Percentiles rank a stretch among this genome's conserved stretches.
Conservation (phyloP, 2,888 invertebrate species). For the Ceraclea dissimilis region DNA sequence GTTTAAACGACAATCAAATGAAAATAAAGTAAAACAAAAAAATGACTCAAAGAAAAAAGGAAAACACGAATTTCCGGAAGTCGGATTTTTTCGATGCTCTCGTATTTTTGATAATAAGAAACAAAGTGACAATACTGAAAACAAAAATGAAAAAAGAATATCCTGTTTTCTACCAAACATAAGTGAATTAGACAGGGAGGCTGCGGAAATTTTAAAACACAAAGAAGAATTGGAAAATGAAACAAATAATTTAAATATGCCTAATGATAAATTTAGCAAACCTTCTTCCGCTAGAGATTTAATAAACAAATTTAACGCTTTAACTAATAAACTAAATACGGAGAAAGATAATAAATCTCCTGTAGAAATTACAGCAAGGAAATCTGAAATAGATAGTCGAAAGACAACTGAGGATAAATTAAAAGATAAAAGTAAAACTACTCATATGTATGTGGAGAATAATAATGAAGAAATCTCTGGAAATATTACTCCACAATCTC, state of each 20-base stretch:
- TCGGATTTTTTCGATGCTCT: slow-evolving; percentile 46
- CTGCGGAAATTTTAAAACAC: slow-evolving; percentile 61
- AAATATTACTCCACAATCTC: neutral
- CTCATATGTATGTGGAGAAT: neutral
- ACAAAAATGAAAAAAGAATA: slow-evolving; percentile 47
- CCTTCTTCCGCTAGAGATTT: slow-evolving; percentile 24
- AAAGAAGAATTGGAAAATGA: slow-evolving; percentile 35
- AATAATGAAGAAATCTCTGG: neutral
- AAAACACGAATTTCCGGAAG: slow-evolving; percentile 41
- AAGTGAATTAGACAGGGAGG: slow-evolving; percentile 72
- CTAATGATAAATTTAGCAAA: slow-evolving; percentile 7
- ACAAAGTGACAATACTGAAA: slow-evolving; percentile 25
- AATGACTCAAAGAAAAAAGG: slow-evolving; percentile 35
- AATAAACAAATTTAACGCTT: slow-evolving; percentile 25
- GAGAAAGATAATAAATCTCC: slow-evolving; percentile 6
- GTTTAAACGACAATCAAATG: slow-evolving; percentile 50
- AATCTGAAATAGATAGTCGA: neutral
- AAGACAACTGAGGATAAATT: neutral
- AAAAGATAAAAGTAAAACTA: neutral
- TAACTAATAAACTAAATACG: slow-evolving; percentile 14
- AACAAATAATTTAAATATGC: neutral
- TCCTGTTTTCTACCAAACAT: slow-evolving; percentile 63
- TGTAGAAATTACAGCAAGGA: neutral
- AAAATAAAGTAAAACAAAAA: slow-evolving; percentile 30
- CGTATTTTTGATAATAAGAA: slow-evolving; percentile 43